Conservation (phyloP, 2,888 invertebrate genomes). For the Mechanitis mazaeus region DNA sequence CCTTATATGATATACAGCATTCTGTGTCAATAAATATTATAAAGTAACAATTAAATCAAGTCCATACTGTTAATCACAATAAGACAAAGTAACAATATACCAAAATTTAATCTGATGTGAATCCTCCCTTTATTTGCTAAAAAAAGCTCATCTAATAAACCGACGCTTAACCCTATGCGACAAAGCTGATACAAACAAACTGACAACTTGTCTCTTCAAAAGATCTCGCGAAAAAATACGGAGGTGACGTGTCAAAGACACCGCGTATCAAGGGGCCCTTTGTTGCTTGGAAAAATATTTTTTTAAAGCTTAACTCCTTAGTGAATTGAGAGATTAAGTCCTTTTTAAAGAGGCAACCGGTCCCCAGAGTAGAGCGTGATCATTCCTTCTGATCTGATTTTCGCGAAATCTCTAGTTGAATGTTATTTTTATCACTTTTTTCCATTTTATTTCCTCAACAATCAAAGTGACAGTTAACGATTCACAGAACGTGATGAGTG, state of each 20-base stretch:
- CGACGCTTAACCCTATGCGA: constrained; percentile 73
- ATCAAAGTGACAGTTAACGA: constrained; percentile 74
- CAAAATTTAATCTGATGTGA: constrained; percentile 49
- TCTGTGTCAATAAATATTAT: constrained; percentile 47
- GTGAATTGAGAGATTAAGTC: constrained; percentile 78
- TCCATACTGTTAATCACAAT: constrained; percentile 21
- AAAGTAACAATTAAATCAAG: constrained; percentile 16
- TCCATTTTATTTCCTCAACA: constrained; percentile 58
- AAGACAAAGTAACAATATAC: constrained; percentile 33
- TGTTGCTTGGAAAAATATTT: constrained; percentile 75
- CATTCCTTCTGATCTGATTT: constrained; percentile 76
- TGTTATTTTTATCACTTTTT: constrained; percentile 75
- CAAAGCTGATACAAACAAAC: constrained; percentile 76
- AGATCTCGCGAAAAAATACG: constrained; percentile 73
- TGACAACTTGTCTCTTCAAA: constrained; percentile 70
- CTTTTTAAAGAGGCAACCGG: constrained; percentile 79
- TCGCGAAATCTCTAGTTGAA: constrained; percentile 74
- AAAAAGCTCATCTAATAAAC: constrained; percentile 74
- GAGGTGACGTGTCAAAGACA: constrained; percentile 75
- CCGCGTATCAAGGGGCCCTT: constrained; percentile 69
- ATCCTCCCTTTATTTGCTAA: constrained; percentile 64
- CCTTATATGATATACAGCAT: constrained; percentile 42
- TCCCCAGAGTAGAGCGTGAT: constrained; percentile 75
- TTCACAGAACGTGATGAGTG: constrained; percentile 74
- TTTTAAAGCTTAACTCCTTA: constrained; percentile 77